A percentile compares a stretch with the other conserved stretches of the same genome.
These are phyloP conservation scores for Cephus nigrinus DNA, from an alignment of 2,888 invertebrate genomes.

Conservation along the genomic window DNA sequence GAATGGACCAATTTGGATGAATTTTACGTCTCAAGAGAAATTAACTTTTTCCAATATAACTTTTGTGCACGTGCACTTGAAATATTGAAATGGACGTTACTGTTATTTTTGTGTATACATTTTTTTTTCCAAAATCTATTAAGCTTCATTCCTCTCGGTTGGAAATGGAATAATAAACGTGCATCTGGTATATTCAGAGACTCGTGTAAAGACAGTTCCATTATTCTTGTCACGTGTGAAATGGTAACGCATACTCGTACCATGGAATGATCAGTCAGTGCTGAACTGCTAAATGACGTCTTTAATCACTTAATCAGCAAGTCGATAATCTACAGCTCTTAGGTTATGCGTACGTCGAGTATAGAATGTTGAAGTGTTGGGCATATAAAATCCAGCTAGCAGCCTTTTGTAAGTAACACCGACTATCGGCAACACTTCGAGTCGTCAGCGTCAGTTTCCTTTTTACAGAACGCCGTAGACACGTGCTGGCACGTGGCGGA, in stretches of 20 bases:
- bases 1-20: not conserved
- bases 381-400: not conserved
- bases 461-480: slow-evolving; percentile 46
- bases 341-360: not conserved
- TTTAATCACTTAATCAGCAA: slow-evolving; percentile 1
- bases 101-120: not conserved
- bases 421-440: slow-evolving; percentile 47
- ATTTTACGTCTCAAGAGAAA: not conserved
- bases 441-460: slow-evolving; percentile 52
- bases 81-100: not conserved
- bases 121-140: not conserved
- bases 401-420: slow-evolving; percentile 1
- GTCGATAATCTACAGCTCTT: not conserved
- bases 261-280: not conserved
- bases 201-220: not conserved
- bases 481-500: slow-evolving; percentile 65
- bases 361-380: not conserved
- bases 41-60: not conserved
- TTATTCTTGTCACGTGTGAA: not conserved
- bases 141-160: not conserved
- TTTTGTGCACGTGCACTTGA: not conserved
- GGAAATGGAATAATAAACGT: not conserved
- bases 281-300: not conserved
- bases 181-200: not conserved
- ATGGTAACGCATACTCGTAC: not conserved